phyloP scores from a whole-genome alignment of 2,113 vertebrate species.

The Gobiocypris rarus region DNA sequence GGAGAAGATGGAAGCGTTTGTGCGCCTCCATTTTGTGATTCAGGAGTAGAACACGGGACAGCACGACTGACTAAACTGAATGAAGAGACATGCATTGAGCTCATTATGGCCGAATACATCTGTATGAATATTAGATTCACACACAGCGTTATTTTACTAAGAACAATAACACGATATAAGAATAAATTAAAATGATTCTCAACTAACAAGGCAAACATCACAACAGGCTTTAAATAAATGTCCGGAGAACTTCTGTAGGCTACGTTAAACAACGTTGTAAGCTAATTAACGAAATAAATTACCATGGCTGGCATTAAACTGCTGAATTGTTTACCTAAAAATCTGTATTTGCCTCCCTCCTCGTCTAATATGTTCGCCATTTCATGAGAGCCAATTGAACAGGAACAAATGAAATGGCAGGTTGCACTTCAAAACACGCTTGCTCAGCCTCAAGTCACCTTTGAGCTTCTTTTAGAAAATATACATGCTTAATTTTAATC shows the following conservation, averaged over 20 bases:
- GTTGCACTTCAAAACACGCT: background rate
- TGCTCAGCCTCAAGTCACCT: background rate
- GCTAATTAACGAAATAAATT: background rate
- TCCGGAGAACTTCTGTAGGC: background rate
- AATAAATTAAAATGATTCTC: background rate
- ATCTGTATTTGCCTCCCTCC: constrained; percentile 8
- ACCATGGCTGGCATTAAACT: background rate
- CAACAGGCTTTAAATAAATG: background rate
- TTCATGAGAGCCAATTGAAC: constrained; percentile 27
- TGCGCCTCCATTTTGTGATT: constrained; percentile 66
- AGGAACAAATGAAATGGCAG: constrained; percentile 43
- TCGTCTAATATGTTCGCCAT: constrained; percentile 38
- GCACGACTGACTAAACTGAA: background rate
- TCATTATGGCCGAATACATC: background rate
- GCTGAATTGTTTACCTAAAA: constrained; percentile 20
- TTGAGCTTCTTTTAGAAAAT: background rate
- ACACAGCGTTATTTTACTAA: background rate
- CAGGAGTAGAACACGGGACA: constrained; percentile 12
- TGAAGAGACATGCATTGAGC: background rate
- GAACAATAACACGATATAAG: background rate
- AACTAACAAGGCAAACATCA: background rate
- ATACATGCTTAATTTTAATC: background rate
- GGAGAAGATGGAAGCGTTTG: constrained; percentile 54
- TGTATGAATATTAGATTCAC: background rate
- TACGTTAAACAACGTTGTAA: background rate